Base-by-base conservation (phyloP, 2,888 invertebrate species). In the Brenthis daphne region DNA sequence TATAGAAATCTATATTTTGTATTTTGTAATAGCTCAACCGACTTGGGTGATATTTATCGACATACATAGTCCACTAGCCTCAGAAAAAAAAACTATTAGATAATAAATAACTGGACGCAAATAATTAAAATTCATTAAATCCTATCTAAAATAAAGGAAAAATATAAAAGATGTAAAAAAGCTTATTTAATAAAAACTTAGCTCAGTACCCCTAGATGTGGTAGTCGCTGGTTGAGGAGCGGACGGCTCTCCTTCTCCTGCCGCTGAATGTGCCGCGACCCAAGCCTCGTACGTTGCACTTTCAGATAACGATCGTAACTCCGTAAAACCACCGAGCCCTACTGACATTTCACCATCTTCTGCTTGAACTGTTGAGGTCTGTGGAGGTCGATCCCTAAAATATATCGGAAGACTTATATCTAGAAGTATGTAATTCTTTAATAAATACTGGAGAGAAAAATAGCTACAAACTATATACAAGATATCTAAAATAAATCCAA, bases 231-330 rank as follows among this genome's bases (percentile, higher is more conserved):
- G 94, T 66, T 96, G 95, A 64, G 96, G 95, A 2, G 95, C 94
- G 2, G 96, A 96, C 20, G 96, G 94, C 83, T 96, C 96, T 0
- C 96, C 96, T 86, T 97, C 97, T 0, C 97, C 98, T 3, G 96
- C 94, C 0, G 94, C 94, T 0, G 97, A 97, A 73, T 96, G 96
- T 0, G 97, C 97, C 1, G 97, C 95, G 3, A 97, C 96, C 96
- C 97, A 97, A 80, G 98, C 97, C 82, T 97, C 96, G 82, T 98
- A 98, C 55, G 96, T 94, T 77, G 96, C 95, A 77, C 95, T 95
- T 83, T 96, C 96, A 63, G 94, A 94, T 69, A 97, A 89, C 55
- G 95, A 94, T 47, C 96, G 90, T 54, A 95, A 91, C 84, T 96
- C 96, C 71, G 94, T 94, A 4, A 93, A 94, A 0, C 93, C 93